Conservation (phyloP, 2,888 invertebrate species). For the Pomacea canaliculata region DNA sequence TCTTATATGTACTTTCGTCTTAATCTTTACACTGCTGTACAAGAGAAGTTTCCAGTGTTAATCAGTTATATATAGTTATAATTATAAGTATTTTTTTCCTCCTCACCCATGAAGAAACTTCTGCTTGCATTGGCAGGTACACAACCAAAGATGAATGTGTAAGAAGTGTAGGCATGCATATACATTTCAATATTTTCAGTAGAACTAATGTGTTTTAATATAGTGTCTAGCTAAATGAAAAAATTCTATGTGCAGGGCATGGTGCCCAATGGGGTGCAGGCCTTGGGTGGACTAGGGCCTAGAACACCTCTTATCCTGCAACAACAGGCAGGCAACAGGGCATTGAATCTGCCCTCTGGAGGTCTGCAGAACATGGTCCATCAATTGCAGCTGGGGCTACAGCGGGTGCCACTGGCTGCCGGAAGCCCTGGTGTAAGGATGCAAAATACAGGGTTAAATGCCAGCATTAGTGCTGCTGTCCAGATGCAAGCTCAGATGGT, state of each 20-base stretch:
- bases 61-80: too few species aligned
- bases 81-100: too few species aligned
- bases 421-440: neutral
- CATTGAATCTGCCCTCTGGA: neutral
- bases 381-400: neutral
- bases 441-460: slow-evolving; percentile 5
- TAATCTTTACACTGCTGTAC: too few species aligned
- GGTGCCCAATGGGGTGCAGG: neutral
- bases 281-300: neutral
- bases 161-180: too few species aligned
- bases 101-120: slow-evolving; percentile 89
- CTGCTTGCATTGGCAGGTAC: slow-evolving; percentile 83
- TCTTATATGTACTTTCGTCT: too few species aligned
- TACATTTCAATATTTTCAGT: too few species aligned
- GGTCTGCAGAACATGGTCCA: neutral
- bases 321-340: neutral
- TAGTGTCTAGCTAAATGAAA: too few species aligned
- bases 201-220: too few species aligned
- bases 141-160: neutral
- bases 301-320: neutral
- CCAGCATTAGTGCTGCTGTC: slow-evolving; percentile 5
- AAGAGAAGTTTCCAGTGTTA: too few species aligned
- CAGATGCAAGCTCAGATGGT: neutral
- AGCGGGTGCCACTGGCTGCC: neutral
- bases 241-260: neutral